A percentile compares a stretch with the other conserved stretches of the same genome.
phyloP scores from a whole-genome alignment of 2,797 vertebrate species.

The Selene dorsalis region DNA sequence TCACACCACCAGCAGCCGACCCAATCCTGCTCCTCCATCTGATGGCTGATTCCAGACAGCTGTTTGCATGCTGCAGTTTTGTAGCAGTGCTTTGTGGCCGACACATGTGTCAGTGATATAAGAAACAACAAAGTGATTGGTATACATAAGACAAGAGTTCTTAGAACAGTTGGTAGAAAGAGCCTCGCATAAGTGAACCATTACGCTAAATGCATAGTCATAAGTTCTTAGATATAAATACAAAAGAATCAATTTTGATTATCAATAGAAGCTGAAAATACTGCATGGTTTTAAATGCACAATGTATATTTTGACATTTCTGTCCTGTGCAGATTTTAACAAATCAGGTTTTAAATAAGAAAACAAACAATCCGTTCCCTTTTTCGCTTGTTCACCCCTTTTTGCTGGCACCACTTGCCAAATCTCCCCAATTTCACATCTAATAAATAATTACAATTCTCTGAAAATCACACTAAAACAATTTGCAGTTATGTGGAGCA shows the following conservation, averaged over 20 bases:
- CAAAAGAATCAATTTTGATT: background rate
- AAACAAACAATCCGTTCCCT: background rate
- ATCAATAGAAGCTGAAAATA: background rate
- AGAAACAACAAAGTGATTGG: background rate
- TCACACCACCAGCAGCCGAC: constrained; percentile 50
- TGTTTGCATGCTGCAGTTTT: constrained; percentile 42
- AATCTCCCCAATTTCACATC: background rate
- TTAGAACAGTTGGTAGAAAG: too few species aligned
- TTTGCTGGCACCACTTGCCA: background rate
- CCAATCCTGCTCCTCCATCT: constrained; percentile 45
- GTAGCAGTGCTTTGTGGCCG: constrained; percentile 2
- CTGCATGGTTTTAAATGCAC: background rate
- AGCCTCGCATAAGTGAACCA: too few species aligned
- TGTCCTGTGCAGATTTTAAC: background rate
- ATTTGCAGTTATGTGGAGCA: constrained; percentile 24
- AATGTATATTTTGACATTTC: background rate
- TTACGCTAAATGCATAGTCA: background rate
- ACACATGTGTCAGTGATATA: constrained; percentile 10
- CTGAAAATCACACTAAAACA: constrained; percentile 6
- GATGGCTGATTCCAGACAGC: constrained; percentile 51
- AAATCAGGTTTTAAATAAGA: background rate
- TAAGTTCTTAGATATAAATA: background rate
- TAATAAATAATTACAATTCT: constrained; percentile 9
- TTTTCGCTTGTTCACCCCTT: background rate
- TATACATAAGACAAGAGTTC: background rate